phyloP scores from a whole-genome alignment of 1,140 invertebrate genomes.

The Meloidogyne chitwoodi region DNA sequence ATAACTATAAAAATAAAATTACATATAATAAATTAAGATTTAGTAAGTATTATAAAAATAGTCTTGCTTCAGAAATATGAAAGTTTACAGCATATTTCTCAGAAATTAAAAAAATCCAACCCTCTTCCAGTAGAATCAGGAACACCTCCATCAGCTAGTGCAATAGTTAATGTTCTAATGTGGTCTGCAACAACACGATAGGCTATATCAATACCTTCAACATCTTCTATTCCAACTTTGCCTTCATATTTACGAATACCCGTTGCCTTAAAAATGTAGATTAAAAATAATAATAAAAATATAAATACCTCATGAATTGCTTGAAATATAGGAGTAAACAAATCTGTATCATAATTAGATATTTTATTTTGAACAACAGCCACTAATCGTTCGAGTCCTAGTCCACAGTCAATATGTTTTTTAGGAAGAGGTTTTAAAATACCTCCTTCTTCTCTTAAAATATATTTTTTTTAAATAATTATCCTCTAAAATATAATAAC shows the following conservation, averaged over 20 bases:
- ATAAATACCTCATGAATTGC: slow-evolving; percentile 74
- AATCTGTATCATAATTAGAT: slow-evolving; percentile 98
- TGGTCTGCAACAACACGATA: slow-evolving; percentile 97
- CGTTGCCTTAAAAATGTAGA: slow-evolving; percentile 66
- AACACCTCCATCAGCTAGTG: slow-evolving; percentile 78
- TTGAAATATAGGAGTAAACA: slow-evolving; percentile 89
- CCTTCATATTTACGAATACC: slow-evolving; percentile 78
- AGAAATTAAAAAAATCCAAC: not conserved
- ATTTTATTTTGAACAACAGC: slow-evolving; percentile 93
- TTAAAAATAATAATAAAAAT: slow-evolving; percentile 14
- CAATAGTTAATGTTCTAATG: slow-evolving; percentile 89
- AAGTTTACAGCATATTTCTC: not conserved
- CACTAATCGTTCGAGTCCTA: slow-evolving; percentile 91
- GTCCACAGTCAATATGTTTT: slow-evolving; percentile 97
- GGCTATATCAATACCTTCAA: slow-evolving; percentile 93
- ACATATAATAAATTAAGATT: slow-evolving; percentile 69
- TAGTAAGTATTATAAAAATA: slow-evolving; percentile 62
- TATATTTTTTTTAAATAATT: not conserved
- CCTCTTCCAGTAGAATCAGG: slow-evolving; percentile 16
- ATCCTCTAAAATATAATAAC: slow-evolving; percentile 66
- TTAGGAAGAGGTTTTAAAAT: slow-evolving; percentile 79
- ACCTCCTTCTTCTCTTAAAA: slow-evolving; percentile 65
- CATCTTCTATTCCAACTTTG: slow-evolving; percentile 81
- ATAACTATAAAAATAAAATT: slow-evolving; percentile 66
- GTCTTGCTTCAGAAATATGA: not conserved